Evolutionary conservation across 2,113 vertebrate species (phyloP).

Genomic region (Panurus biarmicus): DNA sequence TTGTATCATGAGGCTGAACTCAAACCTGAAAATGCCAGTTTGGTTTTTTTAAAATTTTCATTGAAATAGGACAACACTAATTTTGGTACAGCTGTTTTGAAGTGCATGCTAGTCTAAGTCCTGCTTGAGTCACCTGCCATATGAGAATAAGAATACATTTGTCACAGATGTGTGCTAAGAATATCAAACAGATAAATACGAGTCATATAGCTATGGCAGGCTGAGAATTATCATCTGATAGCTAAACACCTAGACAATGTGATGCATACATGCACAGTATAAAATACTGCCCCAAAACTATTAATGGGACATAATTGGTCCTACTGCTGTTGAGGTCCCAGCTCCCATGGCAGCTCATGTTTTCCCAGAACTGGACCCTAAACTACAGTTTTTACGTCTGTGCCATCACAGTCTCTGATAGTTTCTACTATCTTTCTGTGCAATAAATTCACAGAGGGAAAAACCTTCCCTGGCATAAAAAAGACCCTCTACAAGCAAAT

Average conservation of each 20-base stretch:
- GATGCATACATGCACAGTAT: background rate
- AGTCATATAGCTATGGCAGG: background rate
- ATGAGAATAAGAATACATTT: background rate
- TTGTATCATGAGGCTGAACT: background rate
- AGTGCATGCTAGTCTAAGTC: background rate
- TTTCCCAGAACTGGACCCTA: background rate
- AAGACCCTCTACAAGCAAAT: background rate
- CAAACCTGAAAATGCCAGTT: background rate
- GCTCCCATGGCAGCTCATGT: background rate
- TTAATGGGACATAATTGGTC: fast-evolving
- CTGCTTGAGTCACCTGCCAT: background rate
- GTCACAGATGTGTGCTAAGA: background rate
- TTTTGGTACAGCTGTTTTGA: background rate
- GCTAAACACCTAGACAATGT: background rate
- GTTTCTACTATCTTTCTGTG: background rate
- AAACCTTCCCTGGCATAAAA: background rate
- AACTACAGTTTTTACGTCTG: background rate
- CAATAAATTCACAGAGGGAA: background rate
- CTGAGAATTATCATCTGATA: background rate
- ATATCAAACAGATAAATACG: background rate
- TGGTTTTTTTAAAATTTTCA: background rate
- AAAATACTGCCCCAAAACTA: background rate
- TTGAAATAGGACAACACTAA: background rate
- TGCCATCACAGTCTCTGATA: too few relatives aligned
- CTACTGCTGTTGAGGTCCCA: background rate